Base-by-base conservation (phyloP, 2,113 vertebrate species). In the Gymnocephalus cernua region DNA sequence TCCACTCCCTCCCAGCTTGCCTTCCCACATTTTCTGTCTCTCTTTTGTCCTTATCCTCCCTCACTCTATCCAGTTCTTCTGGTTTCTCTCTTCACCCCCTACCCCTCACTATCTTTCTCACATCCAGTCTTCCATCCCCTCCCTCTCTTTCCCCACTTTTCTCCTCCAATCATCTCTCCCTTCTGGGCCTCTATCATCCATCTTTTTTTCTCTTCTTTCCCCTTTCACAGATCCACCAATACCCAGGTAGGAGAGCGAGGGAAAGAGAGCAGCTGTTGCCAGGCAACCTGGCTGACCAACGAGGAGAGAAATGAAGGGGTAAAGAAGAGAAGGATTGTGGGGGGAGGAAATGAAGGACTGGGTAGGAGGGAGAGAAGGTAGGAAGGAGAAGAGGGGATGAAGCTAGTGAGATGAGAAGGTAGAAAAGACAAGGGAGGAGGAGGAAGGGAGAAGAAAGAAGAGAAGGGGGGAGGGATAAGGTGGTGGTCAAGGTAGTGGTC, bases 211-310 rank as follows among this genome's bases (percentile, higher is more conserved):
- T 48, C 50, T 44, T 41, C 16, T 53, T 29, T 29, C 32, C 64
- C 41, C 53, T 74, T 48, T 69, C 59, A 62, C 69, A 56, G 4
- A 27, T 63, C 21, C 59, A 67, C 61, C 61, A 70, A 74, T 64
- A 76, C 83, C 79, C 84, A 70, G 44, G 54, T 2, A 41, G 10
- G 1, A 45, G 64, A 53, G 53, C 3, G 0, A 69, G 44, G 18
- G 72, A 56, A 56, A 58, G 63, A 75, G 51, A 23, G 59, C 62
- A 72, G 77, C 80, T 88, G 90, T 89, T 90, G 84, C 91, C 65
- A 73, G 29, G 91, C 91, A 92, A 92, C 89, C 64, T 0, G 0
- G 41, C 70, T 88, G 83, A 83, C 89, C 86, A 83, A 27, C 35
- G 70, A 81, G 51, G 59, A 83, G 79, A 71, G 71, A 74, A 51